These are phyloP conservation scores for Odiellus spinosus DNA, from an alignment of 2,888 invertebrate genomes.

Conservation along the genomic window DNA sequence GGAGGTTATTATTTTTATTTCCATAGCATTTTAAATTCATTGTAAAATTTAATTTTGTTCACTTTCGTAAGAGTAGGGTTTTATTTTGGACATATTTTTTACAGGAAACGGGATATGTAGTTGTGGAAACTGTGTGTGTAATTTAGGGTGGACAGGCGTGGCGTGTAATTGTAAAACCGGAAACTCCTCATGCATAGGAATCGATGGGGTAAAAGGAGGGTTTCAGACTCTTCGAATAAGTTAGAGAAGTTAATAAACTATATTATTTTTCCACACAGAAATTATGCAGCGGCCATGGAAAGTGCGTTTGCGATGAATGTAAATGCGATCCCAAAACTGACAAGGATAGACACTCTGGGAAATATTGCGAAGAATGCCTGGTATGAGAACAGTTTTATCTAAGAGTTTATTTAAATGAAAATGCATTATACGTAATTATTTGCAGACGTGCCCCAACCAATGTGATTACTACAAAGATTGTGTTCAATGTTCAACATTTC, in stretches of 20 bases:
- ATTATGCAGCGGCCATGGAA: conserved; percentile 11
- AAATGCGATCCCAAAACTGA: conserved; percentile 2
- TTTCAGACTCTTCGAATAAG: too few species aligned
- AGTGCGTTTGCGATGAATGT: conserved; percentile 8
- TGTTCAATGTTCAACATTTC: conserved; percentile 80
- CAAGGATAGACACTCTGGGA: conserved; percentile 48
- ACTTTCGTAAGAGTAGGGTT: too few species aligned
- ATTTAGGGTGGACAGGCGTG: conserved; percentile 57
- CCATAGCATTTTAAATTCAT: too few species aligned
- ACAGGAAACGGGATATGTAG: conserved; percentile 44
- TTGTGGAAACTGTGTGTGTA: conserved; percentile 45
- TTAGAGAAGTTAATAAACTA: too few species aligned
- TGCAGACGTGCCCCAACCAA: conserved; percentile 73
- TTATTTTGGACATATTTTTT: too few species aligned
- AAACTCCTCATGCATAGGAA: conserved; percentile 53
- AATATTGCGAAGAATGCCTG: conserved; percentile 82
- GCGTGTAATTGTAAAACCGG: conserved; percentile 68
- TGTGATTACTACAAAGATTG: conserved; percentile 84
- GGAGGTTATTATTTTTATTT: not conserved
- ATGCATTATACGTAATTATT: too few species aligned
- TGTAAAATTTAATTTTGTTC: too few species aligned
- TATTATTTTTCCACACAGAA: conserved; percentile 5
- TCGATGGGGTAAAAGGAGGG: too few species aligned
- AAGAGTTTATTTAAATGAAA: not conserved
- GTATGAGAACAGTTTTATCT: conserved; percentile 38